phyloP scores from a whole-genome alignment of 2,113 vertebrate species.

The Grammomys dolichurus region DNA sequence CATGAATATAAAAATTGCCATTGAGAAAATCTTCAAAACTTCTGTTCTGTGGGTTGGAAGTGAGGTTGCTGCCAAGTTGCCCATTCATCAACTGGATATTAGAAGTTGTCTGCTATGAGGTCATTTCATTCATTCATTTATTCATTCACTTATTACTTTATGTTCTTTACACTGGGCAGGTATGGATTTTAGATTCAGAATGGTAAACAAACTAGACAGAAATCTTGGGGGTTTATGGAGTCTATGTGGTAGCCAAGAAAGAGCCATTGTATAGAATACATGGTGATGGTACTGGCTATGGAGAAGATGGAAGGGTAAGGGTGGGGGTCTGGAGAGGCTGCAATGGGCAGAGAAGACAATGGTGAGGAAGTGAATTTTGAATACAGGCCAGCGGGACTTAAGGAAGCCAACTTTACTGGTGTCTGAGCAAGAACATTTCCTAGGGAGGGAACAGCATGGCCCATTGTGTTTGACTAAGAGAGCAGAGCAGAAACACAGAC shows the following conservation, averaged over 20 bases:
- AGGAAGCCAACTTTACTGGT: not conserved
- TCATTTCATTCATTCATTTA: not conserved
- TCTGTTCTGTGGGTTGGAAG: slow-evolving; percentile 2
- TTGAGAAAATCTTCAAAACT: slow-evolving; percentile 51
- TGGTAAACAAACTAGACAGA: not conserved
- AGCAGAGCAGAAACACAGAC: not conserved
- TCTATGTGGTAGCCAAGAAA: not conserved
- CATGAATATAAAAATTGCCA: slow-evolving; percentile 52
- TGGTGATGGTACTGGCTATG: not conserved
- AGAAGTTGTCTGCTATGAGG: not conserved
- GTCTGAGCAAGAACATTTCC: not conserved
- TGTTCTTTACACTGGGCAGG: not conserved
- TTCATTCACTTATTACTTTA: slow-evolving; percentile 13
- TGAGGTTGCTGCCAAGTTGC: not conserved
- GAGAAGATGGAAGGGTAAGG: not conserved
- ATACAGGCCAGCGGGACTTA: not conserved
- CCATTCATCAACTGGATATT: not conserved
- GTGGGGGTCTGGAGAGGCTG: too few species aligned
- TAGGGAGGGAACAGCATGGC: too few species aligned
- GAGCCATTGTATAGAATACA: not conserved
- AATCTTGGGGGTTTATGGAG: not conserved
- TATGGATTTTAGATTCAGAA: not conserved
- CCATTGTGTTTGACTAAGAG: too few species aligned
- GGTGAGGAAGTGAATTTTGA: not conserved
- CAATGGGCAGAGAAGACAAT: not conserved